A percentile compares a stretch with the other conserved stretches of the same genome.
These are phyloP conservation scores for Ennomos fuscantarius DNA, from an alignment of 2,888 invertebrate species.

Conservation along the genomic window DNA sequence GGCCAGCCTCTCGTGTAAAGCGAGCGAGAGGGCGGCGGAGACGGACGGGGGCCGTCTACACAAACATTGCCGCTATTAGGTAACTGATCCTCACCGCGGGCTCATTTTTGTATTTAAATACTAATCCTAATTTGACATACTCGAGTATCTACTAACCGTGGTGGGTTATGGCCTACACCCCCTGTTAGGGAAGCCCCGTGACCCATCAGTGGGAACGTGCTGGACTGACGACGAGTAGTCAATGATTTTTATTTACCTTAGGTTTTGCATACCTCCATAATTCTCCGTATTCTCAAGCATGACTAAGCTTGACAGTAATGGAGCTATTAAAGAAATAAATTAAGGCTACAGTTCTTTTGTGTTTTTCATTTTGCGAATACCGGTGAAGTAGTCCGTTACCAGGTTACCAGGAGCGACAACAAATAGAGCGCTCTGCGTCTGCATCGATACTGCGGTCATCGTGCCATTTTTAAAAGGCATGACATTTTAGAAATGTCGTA, in stretches of 20 bases:
- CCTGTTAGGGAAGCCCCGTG: no score
- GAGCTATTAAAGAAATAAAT: not conserved
- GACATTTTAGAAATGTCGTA: no score
- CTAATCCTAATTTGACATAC: no score
- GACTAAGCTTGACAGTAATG: not conserved
- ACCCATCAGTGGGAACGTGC: no score
- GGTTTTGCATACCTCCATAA: no score
- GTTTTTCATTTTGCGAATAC: conserved; percentile 1
- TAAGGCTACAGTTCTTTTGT: not conserved
- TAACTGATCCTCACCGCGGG: no score
- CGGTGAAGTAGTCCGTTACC: conserved; percentile 9
- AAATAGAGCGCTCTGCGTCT: conserved; percentile 1
- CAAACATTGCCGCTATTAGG: not conserved
- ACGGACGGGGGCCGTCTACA: not conserved
- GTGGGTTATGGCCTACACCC: no score
- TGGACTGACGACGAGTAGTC: no score
- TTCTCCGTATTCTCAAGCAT: no score
- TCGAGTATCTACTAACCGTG: no score
- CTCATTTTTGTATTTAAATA: no score
- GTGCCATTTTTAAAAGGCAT: conserved; percentile 21
- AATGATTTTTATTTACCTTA: not conserved
- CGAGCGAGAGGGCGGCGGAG: no score
- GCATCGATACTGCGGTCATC: conserved; percentile 19
- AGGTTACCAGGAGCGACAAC: conserved; percentile 12
- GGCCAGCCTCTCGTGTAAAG: not conserved